A percentile compares a stretch with the other conserved stretches of the same genome.
phyloP scores from a whole-genome alignment of 2,113 vertebrate species.

The Cathartes aura region DNA sequence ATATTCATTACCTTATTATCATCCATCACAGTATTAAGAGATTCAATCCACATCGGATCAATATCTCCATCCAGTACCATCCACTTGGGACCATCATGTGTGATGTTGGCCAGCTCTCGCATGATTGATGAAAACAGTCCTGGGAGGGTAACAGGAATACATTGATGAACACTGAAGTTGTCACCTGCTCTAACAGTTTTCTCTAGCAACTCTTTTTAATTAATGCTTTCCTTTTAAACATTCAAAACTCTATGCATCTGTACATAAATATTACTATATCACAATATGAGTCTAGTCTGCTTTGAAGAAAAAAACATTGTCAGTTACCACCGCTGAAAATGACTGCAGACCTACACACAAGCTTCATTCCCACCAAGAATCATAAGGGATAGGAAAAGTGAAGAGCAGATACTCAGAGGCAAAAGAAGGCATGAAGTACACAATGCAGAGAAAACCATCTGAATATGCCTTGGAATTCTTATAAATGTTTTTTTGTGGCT shows the following conservation, averaged over 20 bases:
- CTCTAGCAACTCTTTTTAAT: background rate
- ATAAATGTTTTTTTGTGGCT: background rate
- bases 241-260: background rate
- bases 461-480: background rate
- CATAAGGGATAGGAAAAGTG: background rate
- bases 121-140: conserved; percentile 94
- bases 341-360: background rate
- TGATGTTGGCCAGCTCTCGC: conserved; percentile 90
- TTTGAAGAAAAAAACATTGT: background rate
- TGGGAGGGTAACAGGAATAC: conserved; percentile 53
- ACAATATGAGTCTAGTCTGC: background rate
- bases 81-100: conserved; percentile 93
- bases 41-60: conserved; percentile 99
- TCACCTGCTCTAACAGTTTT: background rate
- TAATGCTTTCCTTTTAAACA: background rate
- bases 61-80: conserved; percentile 97
- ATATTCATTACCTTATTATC: conserved; percentile 92
- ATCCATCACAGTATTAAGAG: conserved; percentile 99
- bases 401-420: background rate
- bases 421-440: background rate
- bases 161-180: background rate
- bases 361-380: background rate
- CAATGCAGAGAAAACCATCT: background rate
- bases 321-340: background rate
- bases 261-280: background rate